These are phyloP conservation scores for Andricus grossulariae DNA, from an alignment of 1,140 invertebrate genomes.

Conservation along the genomic window DNA sequence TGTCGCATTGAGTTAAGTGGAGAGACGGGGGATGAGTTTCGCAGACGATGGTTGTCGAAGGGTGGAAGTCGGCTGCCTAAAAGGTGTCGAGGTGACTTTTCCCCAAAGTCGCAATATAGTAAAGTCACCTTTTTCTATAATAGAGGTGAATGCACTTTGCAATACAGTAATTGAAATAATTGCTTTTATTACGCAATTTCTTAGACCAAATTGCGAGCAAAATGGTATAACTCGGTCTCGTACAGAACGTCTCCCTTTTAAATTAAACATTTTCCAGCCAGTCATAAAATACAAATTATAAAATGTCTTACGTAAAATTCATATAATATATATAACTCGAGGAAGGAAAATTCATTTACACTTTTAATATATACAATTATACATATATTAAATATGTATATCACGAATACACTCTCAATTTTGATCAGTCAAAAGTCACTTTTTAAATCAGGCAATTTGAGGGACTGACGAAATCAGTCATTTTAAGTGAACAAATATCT, in stretches of 20 bases:
- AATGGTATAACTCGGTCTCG: neutral
- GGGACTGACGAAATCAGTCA: too few species aligned
- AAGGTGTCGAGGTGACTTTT: slow-evolving; percentile 69
- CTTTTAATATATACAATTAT: too few species aligned
- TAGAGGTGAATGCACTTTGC: slow-evolving; percentile 12
- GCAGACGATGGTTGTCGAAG: slow-evolving; percentile 47
- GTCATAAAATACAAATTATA: too few species aligned
- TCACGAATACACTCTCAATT: too few species aligned
- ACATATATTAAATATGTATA: too few species aligned
- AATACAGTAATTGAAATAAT: slow-evolving; percentile 25
- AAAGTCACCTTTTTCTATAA: slow-evolving; percentile 61
- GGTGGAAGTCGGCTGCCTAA: slow-evolving; percentile 60
- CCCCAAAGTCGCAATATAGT: slow-evolving; percentile 62
- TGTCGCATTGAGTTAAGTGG: slow-evolving; percentile 60
- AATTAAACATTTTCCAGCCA: neutral
- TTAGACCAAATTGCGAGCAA: neutral
- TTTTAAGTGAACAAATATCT: too few species aligned
- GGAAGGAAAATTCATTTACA: too few species aligned
- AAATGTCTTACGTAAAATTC: too few species aligned
- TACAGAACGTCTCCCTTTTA: neutral
- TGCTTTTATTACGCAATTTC: slow-evolving; percentile 25
- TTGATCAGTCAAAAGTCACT: too few species aligned
- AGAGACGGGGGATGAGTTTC: slow-evolving; percentile 49
- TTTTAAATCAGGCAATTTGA: too few species aligned
- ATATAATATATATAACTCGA: too few species aligned